Base-by-base conservation (phyloP, 2,113 vertebrate species). In the Hippopotamus amphibius region DNA sequence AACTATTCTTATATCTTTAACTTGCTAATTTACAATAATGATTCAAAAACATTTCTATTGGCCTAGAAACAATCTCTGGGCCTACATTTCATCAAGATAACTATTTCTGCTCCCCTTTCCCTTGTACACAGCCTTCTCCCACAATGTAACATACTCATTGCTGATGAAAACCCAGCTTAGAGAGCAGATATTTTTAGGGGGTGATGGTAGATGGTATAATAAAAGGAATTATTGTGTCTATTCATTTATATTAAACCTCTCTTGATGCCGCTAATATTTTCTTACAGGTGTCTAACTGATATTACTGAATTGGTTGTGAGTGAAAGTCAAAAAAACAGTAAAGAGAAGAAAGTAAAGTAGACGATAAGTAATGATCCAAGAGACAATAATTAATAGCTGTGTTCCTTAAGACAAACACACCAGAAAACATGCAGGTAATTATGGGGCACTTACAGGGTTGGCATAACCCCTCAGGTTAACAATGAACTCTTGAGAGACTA, bases 371-470 rank as follows among this genome's bases (percentile, higher is more conserved):
- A 57, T 61, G 83, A 89, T 61, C 50, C 57, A 43, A 96, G 61
- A 95, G 46, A 24, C 90, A 90, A 79, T 95, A 96, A 97, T 97
- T 95, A 98, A 88, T 48, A 93, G 80, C 83, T 96, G 55, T 41
- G 71, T 93, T 74, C 68, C 68, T 82, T 96, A 88, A 93, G 79
- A 88, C 61, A 88, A 76, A 93, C 80, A 97, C 24, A 93, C 65
- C 65, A 95, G 88, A 90, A 97, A 97, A 90, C 95, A 95, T 22
- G 15, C 87, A 88, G 55, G 43, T 97, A 92, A 97, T 97, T 96
- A 92, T 84, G 90, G 65, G 76, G 92, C 43, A 93, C 37, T 91
- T 92, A 57, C 82, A 88, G 79, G 92, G 65, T 10, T 95, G 90
- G 79, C 92, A 90, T 48, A 87, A 71, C 24, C 57, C 37, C 55